Base-by-base conservation (phyloP, 2,113 vertebrate species). In the Vulpes ferrilata region DNA sequence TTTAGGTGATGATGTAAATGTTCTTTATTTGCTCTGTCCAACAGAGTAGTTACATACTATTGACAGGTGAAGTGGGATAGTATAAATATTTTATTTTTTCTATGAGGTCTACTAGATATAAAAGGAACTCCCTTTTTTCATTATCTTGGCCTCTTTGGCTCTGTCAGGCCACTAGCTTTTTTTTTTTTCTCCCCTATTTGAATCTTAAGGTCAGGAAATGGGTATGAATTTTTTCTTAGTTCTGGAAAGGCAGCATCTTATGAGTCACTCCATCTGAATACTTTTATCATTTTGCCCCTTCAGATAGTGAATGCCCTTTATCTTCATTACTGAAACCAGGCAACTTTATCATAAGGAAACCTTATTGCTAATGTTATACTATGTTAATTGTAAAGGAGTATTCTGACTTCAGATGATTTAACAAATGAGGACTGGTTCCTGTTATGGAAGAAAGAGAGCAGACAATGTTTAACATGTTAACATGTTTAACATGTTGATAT, bases 61-160 rank as follows among this genome's bases (percentile, higher is more conserved):
- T 65, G 13, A 73, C n/a, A 90, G 35, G 11, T 55, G 7, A 91
- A 82, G 27, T 59, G 65, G 23, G 16, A 62, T 38, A 62, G 11
- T 95, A 89, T 51, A 76, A 74, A 67, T 87, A 92, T 85, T 92
- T 96, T 87, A 90, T 88, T 62, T 93, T 93, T 86, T 90, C 8
- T 82, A 67, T 30, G n/a, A 60, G 57, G 71, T 48, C 3, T 64
- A 9, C 3, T 38, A 91, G 60, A 65, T 60, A 51, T 9, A 81
- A 95, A 88, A 81, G 53, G 59, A 86, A 43, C 17, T 43, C 43
- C 11, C 8, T n/a, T 80, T 80, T 16, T 53, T 85, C 6, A 80
- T 73, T 55, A 67, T 19, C 7, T 81, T 59, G 32, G 38, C 38
- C 88, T 55, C 20, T 87, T 35, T 48, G 67, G 74, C 43, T 94